Base-by-base conservation (phyloP, 1,140 invertebrate genomes). In the Ericerus pela region DNA sequence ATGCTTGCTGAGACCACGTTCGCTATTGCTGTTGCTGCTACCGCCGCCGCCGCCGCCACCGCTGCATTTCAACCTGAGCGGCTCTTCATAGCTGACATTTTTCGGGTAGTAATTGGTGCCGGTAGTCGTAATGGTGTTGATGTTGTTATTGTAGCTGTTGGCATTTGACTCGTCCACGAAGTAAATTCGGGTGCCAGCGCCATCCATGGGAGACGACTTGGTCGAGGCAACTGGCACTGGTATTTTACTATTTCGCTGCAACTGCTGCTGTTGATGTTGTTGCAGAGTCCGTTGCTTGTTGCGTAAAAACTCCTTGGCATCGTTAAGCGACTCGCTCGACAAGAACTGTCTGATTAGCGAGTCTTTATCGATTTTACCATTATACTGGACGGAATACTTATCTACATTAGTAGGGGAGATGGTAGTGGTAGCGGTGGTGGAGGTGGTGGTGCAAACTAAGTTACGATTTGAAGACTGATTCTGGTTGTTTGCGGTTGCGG, bases 331-430 rank as follows among this genome's bases (percentile, higher is more conserved):
- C 41, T 47, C 41, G 20, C 26, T 47, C 41, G 41, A 47, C 16
- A 47, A 14, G 41, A 47, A 47, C 14, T 47, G 41, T 10, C 41
- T 3, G 3, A 47, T 47, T 3, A 47, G 41, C 20, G 22, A 24
- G 41, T 22, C 26, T 18, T 24, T 47, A 47, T 47, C 41, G 36
- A 16, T 38, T 47, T 47, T 47, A 24, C 14, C 41, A 24, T 24
- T 47, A 24, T 24, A 47, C 41, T 47, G 41, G 41, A 47, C 41
- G 41, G 41, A 47, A 47, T 6, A 47, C 16, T 47, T 47, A 24
- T 47, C 26, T 18, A 47, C n/a, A n/a, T n/a, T n/a, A n/a, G n/a
- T n/a, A n/a, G n/a, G n/a, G n/a, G n/a, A n/a, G n/a, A n/a, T n/a
- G n/a, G n/a, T n/a, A n/a, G n/a, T n/a, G n/a, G n/a, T n/a, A n/a